A percentile compares a stretch with the other conserved stretches of the same genome.
phyloP scores from a whole-genome alignment of 2,888 invertebrate genomes.

The Allophyes oxyacanthae region DNA sequence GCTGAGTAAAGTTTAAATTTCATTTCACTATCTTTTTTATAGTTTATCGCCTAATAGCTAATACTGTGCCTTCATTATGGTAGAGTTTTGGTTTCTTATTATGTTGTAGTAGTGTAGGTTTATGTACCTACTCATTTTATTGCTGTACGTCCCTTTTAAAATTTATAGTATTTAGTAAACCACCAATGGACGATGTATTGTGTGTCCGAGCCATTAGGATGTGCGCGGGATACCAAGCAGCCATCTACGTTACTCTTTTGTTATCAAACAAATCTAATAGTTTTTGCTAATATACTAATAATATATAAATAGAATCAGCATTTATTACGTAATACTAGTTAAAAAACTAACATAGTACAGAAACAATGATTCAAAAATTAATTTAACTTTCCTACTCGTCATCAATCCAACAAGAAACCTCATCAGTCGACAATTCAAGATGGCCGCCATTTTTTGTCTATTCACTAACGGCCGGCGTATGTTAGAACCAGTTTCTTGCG shows the following conservation, averaged over 20 bases:
- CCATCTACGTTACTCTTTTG: constrained; percentile 6
- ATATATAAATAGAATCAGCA: not conserved
- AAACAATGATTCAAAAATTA: constrained; percentile 39
- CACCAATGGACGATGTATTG: constrained; percentile 45
- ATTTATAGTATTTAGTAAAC: constrained; percentile 32
- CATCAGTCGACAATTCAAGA: constrained; percentile 73
- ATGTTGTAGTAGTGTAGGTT: too few species aligned
- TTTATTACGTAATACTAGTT: constrained; percentile 1
- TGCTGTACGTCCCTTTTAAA: too few species aligned
- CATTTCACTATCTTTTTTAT: too few species aligned
- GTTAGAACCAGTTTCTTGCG: constrained; percentile 79
- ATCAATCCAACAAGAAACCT: constrained; percentile 68
- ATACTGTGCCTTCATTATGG: too few species aligned
- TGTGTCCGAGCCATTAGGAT: constrained; percentile 31
- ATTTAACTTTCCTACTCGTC: constrained; percentile 46
- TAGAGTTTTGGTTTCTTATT: too few species aligned
- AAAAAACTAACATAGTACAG: constrained; percentile 6
- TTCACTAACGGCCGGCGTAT: constrained; percentile 75
- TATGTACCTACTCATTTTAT: too few species aligned
- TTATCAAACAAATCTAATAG: too few species aligned
- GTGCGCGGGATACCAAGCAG: constrained; percentile 33
- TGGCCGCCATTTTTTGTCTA: constrained; percentile 79
- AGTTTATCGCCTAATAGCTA: too few species aligned
- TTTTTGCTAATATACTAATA: too few species aligned
- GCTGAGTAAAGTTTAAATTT: too few species aligned